Percentiles rank a stretch among this genome's conserved stretches.
Conservation (phyloP, 2,888 invertebrate species). For the Eupithecia dodoneata region DNA sequence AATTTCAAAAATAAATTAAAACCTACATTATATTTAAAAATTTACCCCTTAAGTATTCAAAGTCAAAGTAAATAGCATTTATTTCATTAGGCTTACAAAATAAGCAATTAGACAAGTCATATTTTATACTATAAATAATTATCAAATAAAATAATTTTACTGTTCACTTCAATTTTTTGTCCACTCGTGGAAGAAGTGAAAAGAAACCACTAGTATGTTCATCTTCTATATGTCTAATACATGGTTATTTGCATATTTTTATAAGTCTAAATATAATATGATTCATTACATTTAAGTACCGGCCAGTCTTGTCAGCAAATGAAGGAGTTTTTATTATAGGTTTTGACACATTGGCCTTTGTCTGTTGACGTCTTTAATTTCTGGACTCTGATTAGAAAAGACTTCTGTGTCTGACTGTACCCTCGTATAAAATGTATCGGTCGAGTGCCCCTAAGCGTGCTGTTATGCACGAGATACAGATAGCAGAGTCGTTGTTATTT, state of each 20-base stretch:
- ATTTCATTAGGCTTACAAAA: no score
- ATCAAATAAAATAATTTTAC: no score
- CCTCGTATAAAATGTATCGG: slow-evolving; percentile 44
- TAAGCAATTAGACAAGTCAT: no score
- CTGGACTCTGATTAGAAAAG: neutral
- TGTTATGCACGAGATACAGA: slow-evolving; percentile 40
- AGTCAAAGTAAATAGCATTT: no score
- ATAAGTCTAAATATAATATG: no score
- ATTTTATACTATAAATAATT: no score
- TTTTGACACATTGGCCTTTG: neutral
- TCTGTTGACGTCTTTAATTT: neutral
- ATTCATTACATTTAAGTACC: neutral
- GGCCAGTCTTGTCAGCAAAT: neutral
- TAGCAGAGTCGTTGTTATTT: slow-evolving; percentile 20
- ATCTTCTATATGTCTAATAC: no score
- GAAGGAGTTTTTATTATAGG: neutral
- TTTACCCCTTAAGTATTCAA: neutral
- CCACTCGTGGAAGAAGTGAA: no score
- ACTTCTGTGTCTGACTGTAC: slow-evolving; percentile 20
- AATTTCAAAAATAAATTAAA: no score
- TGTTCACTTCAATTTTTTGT: no score
- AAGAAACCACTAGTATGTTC: no score
- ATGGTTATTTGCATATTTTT: no score
- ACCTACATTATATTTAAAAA: neutral
- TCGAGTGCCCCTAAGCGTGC: slow-evolving; percentile 44